Evolutionary conservation across 30 jellyfish, hydroid and myxozoan species (phyloP).

Genomic region (Aurelia aurita): DNA sequence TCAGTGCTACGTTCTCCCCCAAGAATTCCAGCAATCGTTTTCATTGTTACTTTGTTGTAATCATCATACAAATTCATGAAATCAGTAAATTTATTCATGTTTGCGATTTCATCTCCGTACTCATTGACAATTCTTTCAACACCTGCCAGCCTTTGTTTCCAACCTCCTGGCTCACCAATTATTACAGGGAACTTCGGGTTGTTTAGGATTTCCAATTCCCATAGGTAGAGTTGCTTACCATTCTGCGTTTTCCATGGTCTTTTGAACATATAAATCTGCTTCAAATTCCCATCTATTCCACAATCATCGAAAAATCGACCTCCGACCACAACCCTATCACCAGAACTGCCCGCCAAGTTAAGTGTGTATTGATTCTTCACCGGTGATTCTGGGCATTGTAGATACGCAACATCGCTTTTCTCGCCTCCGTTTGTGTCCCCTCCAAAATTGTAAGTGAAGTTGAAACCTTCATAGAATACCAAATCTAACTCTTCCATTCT

Average conservation of each 20-base stretch:
- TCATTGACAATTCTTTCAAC: constrained; percentile 42
- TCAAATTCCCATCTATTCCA: neutral
- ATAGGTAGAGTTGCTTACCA: neutral
- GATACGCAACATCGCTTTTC: constrained; percentile 1
- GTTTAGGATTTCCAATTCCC: neutral
- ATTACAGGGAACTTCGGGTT: constrained; percentile 1
- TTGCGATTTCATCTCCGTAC: constrained; percentile 6
- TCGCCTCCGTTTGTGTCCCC: neutral
- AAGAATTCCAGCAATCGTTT: constrained; percentile 1
- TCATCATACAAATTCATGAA: constrained; percentile 4
- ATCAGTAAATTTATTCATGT: neutral
- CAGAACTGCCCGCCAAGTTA: constrained; percentile 14
- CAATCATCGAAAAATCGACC: constrained; percentile 8
- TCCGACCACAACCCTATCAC: neutral
- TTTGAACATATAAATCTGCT: neutral
- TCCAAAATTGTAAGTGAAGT: neutral
- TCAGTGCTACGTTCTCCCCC: constrained; percentile 30
- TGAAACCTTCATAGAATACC: constrained; percentile 1
- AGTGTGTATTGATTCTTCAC: constrained; percentile 3
- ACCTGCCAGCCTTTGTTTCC: neutral
- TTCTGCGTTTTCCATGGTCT: neutral
- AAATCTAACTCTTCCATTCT: neutral
- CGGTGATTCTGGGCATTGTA: neutral
- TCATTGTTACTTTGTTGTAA: constrained; percentile 31
- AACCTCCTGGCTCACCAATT: constrained; percentile 12